These are phyloP conservation scores for Alsophila aescularia DNA, from an alignment of 2,888 invertebrate genomes.

Conservation along the genomic window DNA sequence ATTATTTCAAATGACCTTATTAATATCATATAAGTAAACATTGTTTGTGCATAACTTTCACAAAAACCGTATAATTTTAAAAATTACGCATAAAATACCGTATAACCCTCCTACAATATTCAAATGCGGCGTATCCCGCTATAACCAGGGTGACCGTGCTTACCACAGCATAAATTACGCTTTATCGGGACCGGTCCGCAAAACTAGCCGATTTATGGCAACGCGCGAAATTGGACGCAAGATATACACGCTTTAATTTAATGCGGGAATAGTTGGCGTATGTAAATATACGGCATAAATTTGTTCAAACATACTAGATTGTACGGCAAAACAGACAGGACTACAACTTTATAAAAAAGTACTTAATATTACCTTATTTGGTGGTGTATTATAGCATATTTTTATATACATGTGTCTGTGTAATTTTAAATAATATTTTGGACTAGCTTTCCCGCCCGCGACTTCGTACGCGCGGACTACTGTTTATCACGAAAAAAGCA, in stretches of 20 bases:
- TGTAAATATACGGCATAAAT: background rate
- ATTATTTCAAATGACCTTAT: too few relatives aligned
- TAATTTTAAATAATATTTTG: too few relatives aligned
- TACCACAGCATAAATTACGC: slow-evolving; percentile 33
- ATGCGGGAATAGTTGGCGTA: slow-evolving; percentile 5
- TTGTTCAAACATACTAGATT: background rate
- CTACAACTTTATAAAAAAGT: too few relatives aligned
- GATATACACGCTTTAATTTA: slow-evolving; percentile 19
- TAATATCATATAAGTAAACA: too few relatives aligned
- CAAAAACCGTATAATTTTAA: background rate
- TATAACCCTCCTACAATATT: slow-evolving; percentile 15
- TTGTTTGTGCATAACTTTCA: too few relatives aligned
- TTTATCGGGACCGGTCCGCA: slow-evolving; percentile 33
- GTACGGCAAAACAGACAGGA: too few relatives aligned
- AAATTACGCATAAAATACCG: background rate
- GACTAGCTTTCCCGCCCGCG: too few relatives aligned
- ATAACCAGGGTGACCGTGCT: slow-evolving; percentile 21
- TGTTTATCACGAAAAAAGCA: too few relatives aligned
- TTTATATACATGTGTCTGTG: too few relatives aligned
- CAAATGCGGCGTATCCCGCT: slow-evolving; percentile 14
- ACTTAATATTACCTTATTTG: too few relatives aligned
- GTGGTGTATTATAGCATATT: too few relatives aligned
- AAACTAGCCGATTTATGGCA: slow-evolving; percentile 36
- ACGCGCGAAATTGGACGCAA: slow-evolving; percentile 31
- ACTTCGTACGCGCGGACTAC: too few relatives aligned